Evolutionary conservation across 1,140 invertebrate species (phyloP).

Genomic region (Zaprionus inermis): DNA sequence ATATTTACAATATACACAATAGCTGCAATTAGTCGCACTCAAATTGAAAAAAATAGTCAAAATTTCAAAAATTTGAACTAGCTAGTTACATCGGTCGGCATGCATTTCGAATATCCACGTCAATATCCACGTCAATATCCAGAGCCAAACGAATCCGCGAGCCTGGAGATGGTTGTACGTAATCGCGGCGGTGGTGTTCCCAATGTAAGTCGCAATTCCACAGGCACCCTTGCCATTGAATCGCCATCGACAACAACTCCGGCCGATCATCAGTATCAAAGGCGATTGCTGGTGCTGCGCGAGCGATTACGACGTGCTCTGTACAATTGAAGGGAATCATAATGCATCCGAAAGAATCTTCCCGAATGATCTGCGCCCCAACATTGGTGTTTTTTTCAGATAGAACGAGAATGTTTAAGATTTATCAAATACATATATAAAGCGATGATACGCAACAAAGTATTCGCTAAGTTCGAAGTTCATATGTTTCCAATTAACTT

Average conservation of each 20-base stretch:
- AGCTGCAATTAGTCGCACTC: background rate
- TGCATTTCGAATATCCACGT: slow-evolving; percentile 41
- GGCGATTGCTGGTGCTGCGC: slow-evolving; percentile 46
- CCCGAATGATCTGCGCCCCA: background rate
- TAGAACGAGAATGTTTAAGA: background rate
- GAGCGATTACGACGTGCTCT: slow-evolving; percentile 59
- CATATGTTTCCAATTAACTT: too few species aligned
- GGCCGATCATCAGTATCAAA: slow-evolving; percentile 51
- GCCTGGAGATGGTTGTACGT: slow-evolving; percentile 21
- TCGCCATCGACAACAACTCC: background rate
- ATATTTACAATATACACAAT: slow-evolving; percentile 1
- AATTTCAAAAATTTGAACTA: slow-evolving; percentile 31
- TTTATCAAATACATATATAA: background rate
- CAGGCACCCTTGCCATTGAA: background rate
- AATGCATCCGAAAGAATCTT: slow-evolving; percentile 1
- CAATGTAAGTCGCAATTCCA: slow-evolving; percentile 1
- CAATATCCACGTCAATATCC: background rate
- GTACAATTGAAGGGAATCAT: slow-evolving; percentile 34
- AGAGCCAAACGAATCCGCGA: background rate
- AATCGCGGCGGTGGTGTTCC: slow-evolving; percentile 51
- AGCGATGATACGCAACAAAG: background rate
- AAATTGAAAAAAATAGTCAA: slow-evolving; percentile 40
- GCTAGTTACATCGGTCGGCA: background rate
- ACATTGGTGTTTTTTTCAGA: too few species aligned
- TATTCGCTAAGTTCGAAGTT: background rate